Conservation (phyloP, 2,797 vertebrate species). For the Clarias pachynema region DNA sequence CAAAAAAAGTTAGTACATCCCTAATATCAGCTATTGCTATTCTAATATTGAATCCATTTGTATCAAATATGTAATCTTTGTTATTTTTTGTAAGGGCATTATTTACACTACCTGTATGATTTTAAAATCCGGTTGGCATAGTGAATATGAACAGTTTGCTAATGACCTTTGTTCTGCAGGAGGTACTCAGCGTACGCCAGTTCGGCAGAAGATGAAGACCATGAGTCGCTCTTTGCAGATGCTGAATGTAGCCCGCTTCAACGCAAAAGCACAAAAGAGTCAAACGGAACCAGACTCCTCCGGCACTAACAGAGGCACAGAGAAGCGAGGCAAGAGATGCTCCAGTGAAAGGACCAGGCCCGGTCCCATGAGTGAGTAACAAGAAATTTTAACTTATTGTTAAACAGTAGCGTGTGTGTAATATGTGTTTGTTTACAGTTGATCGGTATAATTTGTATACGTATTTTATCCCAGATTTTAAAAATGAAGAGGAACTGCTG, state of each 20-base stretch:
- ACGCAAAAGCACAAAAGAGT: constrained; percentile 89
- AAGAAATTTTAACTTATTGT: neutral
- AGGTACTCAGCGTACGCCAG: constrained; percentile 87
- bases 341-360: constrained; percentile 73
- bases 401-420: neutral
- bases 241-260: constrained; percentile 91
- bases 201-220: constrained; percentile 95
- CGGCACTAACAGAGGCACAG: constrained; percentile 65
- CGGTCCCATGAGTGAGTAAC: constrained; percentile 70
- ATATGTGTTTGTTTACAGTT: neutral
- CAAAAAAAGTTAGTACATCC: constrained; percentile 78
- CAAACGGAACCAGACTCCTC: constrained; percentile 76
- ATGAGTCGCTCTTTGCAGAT: constrained; percentile 97
- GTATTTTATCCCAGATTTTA: constrained; percentile 75
- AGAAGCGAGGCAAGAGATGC: constrained; percentile 67
- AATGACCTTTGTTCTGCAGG: constrained; percentile 69
- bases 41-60: neutral
- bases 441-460: neutral
- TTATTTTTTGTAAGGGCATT: neutral
- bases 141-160: neutral
- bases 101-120: neutral
- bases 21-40: neutral
- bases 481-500: constrained; percentile 83
- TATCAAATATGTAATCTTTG: neutral
- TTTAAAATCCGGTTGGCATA: neutral